phyloP scores from a whole-genome alignment of 2,888 invertebrate genomes.

The Dynastes grantii region DNA sequence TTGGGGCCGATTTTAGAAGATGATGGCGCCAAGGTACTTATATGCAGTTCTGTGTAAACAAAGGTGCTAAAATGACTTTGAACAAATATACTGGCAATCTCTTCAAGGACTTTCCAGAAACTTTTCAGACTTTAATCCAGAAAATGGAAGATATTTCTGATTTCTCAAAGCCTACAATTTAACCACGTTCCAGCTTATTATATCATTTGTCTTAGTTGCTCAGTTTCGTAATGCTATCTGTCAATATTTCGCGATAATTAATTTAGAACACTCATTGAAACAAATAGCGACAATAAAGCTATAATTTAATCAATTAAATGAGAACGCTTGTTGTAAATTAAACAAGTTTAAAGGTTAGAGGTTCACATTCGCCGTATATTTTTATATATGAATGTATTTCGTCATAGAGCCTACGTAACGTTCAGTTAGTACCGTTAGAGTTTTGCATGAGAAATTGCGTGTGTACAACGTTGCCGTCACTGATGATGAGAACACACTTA shows the following conservation, averaged over 20 bases:
- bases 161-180: no score
- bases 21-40: neutral
- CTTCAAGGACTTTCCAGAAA: no score
- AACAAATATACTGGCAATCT: no score
- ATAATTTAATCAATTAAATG: constrained; percentile 54
- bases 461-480: no score
- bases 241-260: constrained; percentile 46
- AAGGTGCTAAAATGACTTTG: no score
- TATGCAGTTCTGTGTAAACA: neutral
- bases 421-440: no score
- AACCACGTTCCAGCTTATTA: neutral
- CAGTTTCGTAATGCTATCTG: constrained; percentile 6
- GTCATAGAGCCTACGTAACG: neutral
- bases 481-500: no score
- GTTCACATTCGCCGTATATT: constrained; percentile 43
- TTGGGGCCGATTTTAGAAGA: neutral
- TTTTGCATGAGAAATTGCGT: no score
- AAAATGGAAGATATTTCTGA: no score
- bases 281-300: constrained; percentile 52
- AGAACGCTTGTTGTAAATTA: constrained; percentile 51
- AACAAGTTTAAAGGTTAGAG: constrained; percentile 48
- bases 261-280: constrained; percentile 51
- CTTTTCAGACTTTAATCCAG: no score
- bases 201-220: constrained; percentile 24
- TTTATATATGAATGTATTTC: neutral